phyloP scores from a whole-genome alignment of 2,113 vertebrate species.

The Anhinga rufa region DNA sequence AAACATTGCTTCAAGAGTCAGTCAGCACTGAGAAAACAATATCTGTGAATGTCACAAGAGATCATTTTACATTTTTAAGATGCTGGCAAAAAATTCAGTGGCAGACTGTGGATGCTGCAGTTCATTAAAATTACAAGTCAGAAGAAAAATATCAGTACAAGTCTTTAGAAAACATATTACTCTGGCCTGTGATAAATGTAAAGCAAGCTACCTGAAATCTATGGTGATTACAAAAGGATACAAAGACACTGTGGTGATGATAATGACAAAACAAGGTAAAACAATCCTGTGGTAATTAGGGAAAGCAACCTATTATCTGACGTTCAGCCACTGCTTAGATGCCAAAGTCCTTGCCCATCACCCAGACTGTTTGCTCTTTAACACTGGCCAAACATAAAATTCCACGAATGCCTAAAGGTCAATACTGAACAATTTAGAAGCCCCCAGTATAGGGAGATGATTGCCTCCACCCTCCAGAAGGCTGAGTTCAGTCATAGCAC shows the following conservation, averaged over 20 bases:
- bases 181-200: neutral
- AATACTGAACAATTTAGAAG: neutral
- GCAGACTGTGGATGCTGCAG: neutral
- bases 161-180: neutral
- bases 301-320: neutral
- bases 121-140: neutral
- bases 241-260: neutral
- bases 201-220: neutral
- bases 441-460: neutral
- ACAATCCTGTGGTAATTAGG: neutral
- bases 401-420: neutral
- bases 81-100: neutral
- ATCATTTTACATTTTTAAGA: neutral
- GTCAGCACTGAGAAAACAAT: neutral
- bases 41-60: neutral
- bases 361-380: neutral
- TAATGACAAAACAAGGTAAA: neutral
- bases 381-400: neutral
- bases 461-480: neutral
- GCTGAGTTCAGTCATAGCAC: neutral
- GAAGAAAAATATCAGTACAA: neutral
- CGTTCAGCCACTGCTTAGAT: neutral
- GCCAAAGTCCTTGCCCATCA: neutral
- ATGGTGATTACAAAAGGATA: neutral
- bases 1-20: neutral